Evolutionary conservation across 2,888 invertebrate genomes (phyloP).

Genomic region (Therioaphis trifolii): DNA sequence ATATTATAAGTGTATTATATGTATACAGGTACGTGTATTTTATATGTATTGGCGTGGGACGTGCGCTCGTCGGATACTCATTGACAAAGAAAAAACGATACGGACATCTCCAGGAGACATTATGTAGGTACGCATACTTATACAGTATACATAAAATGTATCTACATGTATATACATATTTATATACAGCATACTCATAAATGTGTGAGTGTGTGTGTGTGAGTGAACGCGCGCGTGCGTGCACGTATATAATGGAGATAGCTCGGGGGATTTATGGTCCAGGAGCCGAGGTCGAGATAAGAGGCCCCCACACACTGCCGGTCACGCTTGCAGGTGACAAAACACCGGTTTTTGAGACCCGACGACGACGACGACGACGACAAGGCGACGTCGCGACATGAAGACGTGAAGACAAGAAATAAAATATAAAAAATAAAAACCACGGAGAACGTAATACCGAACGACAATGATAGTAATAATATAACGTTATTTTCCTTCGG

Average conservation of each 20-base stretch:
- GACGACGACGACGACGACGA: too few species aligned
- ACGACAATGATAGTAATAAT: background rate
- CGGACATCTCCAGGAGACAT: background rate
- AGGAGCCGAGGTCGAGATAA: conserved; percentile 47
- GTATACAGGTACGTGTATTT: too few species aligned
- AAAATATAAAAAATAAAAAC: conserved; percentile 4
- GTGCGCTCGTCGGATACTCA: background rate
- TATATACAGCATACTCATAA: too few species aligned
- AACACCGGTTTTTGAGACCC: conserved; percentile 47
- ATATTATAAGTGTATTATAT: too few species aligned
- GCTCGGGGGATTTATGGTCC: conserved; percentile 48
- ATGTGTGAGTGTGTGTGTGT: too few species aligned
- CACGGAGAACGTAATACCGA: background rate
- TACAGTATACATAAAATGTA: too few species aligned
- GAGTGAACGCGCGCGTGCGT: too few species aligned
- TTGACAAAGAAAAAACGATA: background rate
- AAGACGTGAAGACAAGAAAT: background rate
- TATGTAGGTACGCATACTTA: background rate
- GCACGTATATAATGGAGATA: conserved; percentile 5
- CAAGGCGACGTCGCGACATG: background rate
- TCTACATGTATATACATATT: too few species aligned
- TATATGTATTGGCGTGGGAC: too few species aligned
- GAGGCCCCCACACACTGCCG: conserved; percentile 22
- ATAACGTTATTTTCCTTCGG: conserved; percentile 7
- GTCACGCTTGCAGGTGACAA: conserved; percentile 49